Evolutionary conservation across 2,113 vertebrate species (phyloP).

Genomic region (Lagopus muta): DNA sequence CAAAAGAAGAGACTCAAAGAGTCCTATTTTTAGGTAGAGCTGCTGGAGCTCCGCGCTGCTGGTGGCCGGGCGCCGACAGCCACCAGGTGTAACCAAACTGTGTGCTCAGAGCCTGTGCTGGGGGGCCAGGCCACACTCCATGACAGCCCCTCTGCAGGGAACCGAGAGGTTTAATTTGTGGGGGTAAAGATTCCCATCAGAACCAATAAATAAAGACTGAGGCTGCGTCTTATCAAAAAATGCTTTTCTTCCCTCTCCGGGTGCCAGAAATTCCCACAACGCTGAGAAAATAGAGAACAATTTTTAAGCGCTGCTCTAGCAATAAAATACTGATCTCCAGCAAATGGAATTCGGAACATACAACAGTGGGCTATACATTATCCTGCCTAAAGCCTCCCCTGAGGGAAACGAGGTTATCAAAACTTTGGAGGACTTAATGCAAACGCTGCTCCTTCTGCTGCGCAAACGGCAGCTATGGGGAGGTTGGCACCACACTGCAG

Average conservation of each 20-base stretch:
- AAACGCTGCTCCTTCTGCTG: constrained; percentile 25
- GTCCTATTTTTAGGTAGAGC: not conserved
- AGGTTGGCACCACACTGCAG: not conserved
- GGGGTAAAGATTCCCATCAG: constrained; percentile 39
- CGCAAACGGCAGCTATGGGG: not conserved
- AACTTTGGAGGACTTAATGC: constrained; percentile 35
- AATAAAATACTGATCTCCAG: constrained; percentile 75
- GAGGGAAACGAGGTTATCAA: constrained; percentile 48
- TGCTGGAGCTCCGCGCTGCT: accelerated
- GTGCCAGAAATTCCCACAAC: constrained; percentile 75
- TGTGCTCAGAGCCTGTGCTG: not conserved
- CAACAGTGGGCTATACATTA: constrained; percentile 73
- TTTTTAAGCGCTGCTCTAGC: constrained; percentile 78
- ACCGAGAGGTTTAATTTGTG: constrained; percentile 32
- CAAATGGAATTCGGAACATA: constrained; percentile 77
- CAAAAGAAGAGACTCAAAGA: not conserved
- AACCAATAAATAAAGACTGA: constrained; percentile 66
- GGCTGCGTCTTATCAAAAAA: constrained; percentile 35
- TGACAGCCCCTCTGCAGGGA: not conserved
- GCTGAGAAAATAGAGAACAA: constrained; percentile 74
- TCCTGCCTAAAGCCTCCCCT: constrained; percentile 54
- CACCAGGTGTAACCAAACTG: accelerated
- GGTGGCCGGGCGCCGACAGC: not conserved
- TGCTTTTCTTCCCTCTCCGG: constrained; percentile 56
- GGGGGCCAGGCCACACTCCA: not conserved